A percentile compares a stretch with the other conserved stretches of the same genome.
These are phyloP conservation scores for Condylura cristata DNA, from an alignment of 2,113 vertebrate genomes.

Conservation along the genomic window DNA sequence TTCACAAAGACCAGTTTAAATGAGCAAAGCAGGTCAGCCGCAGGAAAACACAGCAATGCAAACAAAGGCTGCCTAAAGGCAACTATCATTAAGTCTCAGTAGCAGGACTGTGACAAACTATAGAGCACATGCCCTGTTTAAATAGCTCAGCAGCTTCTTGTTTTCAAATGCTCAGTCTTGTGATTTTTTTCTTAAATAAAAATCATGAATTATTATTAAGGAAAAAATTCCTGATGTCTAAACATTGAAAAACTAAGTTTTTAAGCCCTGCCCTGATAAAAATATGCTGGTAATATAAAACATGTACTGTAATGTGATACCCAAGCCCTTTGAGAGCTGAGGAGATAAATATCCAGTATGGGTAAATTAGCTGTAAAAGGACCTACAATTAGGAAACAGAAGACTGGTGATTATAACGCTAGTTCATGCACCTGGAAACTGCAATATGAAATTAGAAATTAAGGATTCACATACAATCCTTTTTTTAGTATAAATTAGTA, in stretches of 20 bases:
- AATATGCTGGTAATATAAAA: neutral
- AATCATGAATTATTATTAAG: neutral
- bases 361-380: neutral
- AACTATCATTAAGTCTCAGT: neutral
- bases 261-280: neutral
- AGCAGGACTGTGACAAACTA: neutral
- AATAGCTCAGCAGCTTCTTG: neutral
- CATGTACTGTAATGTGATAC: neutral
- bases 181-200: neutral
- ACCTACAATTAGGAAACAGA: constrained; percentile 4
- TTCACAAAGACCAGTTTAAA: neutral
- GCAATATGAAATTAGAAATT: constrained; percentile 31
- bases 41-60: neutral
- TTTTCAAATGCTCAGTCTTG: neutral
- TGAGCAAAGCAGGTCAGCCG: neutral
- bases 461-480: neutral
- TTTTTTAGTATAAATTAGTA: constrained; percentile 46
- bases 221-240: neutral
- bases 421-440: neutral
- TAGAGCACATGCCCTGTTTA: rapidly evolving
- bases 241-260: neutral
- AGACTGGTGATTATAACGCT: neutral
- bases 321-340: neutral
- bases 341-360: neutral
- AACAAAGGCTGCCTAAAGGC: neutral